A percentile compares a stretch with the other conserved stretches of the same genome.
Evolutionary conservation across 2,113 vertebrate species (phyloP).

Genomic region (Enhydra lutris): DNA sequence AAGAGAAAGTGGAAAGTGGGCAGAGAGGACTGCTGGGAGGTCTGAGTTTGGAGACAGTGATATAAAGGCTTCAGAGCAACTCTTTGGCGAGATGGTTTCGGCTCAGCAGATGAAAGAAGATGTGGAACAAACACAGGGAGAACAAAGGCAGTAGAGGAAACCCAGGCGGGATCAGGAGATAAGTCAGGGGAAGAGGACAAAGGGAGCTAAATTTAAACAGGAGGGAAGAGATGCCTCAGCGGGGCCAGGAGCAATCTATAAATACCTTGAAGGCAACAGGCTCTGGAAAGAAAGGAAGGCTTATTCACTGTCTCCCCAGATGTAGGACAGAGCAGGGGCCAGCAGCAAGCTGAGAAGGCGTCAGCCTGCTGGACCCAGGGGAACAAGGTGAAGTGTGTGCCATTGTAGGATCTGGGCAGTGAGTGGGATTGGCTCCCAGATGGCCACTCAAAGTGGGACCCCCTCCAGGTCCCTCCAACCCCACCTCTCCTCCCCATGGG

Average conservation of each 20-base stretch:
- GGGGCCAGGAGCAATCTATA: slow-evolving; percentile 66
- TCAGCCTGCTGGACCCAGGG: neutral
- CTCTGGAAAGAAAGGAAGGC: slow-evolving; percentile 68
- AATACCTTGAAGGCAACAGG: slow-evolving; percentile 72
- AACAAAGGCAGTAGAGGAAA: slow-evolving; percentile 67
- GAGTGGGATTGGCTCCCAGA: neutral
- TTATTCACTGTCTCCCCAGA: slow-evolving; percentile 67
- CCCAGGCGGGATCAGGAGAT: slow-evolving; percentile 50
- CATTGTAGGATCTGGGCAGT: neutral
- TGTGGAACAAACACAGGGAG: slow-evolving; percentile 51
- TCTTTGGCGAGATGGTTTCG: neutral
- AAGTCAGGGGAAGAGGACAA: slow-evolving; percentile 71
- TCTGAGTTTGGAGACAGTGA: neutral
- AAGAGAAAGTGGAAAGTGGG: slow-evolving; percentile 34
- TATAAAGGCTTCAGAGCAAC: slow-evolving; percentile 38
- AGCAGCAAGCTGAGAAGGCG: slow-evolving; percentile 51
- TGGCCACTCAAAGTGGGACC: neutral
- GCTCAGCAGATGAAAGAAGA: slow-evolving; percentile 54
- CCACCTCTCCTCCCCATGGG: accelerated
- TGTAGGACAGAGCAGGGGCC: slow-evolving; percentile 64
- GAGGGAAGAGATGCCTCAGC: slow-evolving; percentile 62
- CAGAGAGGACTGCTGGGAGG: neutral
- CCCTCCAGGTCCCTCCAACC: neutral
- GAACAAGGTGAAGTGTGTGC: neutral
- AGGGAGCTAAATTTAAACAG: slow-evolving; percentile 72